These are phyloP conservation scores for Parnassius mnemosyne DNA, from an alignment of 2,888 invertebrate genomes.

Conservation along the genomic window DNA sequence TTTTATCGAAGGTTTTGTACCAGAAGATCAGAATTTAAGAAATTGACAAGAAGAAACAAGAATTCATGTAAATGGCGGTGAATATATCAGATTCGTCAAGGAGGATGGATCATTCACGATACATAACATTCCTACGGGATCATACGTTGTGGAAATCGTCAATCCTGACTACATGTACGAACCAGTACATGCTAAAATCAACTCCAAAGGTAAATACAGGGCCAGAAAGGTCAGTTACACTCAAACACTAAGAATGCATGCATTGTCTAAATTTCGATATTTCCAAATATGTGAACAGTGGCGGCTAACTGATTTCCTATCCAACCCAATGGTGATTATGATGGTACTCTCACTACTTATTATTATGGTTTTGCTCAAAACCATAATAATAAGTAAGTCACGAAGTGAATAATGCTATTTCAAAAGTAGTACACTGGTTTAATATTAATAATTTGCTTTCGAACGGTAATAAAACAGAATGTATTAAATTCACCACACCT, in stretches of 20 bases:
- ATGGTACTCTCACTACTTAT: conserved; percentile 96
- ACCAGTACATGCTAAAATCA: conserved; percentile 97
- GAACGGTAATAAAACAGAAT: too few relatives aligned
- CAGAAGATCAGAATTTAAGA: conserved; percentile 80
- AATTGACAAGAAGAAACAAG: conserved; percentile 90
- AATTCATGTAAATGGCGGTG: conserved; percentile 93
- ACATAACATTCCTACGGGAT: conserved; percentile 93
- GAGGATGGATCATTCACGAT: conserved; percentile 95
- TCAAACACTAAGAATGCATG: conserved; percentile 94
- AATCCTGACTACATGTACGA: conserved; percentile 96
- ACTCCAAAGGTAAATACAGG: conserved; percentile 97
- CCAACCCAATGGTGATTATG: conserved; percentile 99
- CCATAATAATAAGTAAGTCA: too few relatives aligned
- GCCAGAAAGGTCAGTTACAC: conserved; percentile 96
- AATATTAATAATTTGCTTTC: too few relatives aligned
- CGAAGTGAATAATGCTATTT: too few relatives aligned
- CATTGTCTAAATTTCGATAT: conserved; percentile 89
- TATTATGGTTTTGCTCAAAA: conserved; percentile 95
- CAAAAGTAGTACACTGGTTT: too few relatives aligned
- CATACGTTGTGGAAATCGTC: conserved; percentile 95
- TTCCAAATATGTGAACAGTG: conserved; percentile 98
- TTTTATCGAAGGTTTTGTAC: conserved; percentile 89
- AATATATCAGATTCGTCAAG: conserved; percentile 93
- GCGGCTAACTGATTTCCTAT: conserved; percentile 97
- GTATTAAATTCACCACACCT: too few relatives aligned